phyloP scores from a whole-genome alignment of 2,797 vertebrate genomes.

The Chiloscyllium punctatum region DNA sequence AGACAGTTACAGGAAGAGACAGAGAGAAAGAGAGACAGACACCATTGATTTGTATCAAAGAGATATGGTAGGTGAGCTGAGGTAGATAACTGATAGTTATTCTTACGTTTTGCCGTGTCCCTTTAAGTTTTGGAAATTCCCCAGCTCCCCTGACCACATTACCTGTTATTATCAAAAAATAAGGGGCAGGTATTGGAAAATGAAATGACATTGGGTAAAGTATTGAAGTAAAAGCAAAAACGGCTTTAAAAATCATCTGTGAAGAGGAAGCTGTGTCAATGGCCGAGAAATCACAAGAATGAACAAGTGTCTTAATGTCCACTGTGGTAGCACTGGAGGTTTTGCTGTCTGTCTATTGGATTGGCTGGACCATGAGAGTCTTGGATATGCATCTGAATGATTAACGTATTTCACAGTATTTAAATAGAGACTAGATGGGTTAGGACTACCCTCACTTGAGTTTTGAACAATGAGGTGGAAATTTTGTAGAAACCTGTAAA shows the following conservation, averaged over 20 bases:
- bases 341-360: not conserved
- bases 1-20: constrained; percentile 13
- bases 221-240: not conserved
- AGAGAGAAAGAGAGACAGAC: not conserved
- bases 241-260: no score
- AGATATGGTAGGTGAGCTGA: not conserved
- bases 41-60: not conserved
- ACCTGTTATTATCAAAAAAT: not conserved
- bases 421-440: no score
- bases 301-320: not conserved
- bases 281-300: not conserved
- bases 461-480: no score
- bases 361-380: not conserved
- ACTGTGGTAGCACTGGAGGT: not conserved
- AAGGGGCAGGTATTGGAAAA: not conserved
- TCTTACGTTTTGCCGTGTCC: not conserved
- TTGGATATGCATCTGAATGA: no score
- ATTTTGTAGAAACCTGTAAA: no score
- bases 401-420: no score
- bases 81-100: not conserved
- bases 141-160: not conserved
- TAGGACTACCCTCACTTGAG: no score
- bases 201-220: not conserved
- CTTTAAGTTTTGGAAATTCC: not conserved
- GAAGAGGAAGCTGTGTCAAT: not conserved